Base-by-base conservation (phyloP, 2,797 vertebrate species). In the Myotis daubentonii region DNA sequence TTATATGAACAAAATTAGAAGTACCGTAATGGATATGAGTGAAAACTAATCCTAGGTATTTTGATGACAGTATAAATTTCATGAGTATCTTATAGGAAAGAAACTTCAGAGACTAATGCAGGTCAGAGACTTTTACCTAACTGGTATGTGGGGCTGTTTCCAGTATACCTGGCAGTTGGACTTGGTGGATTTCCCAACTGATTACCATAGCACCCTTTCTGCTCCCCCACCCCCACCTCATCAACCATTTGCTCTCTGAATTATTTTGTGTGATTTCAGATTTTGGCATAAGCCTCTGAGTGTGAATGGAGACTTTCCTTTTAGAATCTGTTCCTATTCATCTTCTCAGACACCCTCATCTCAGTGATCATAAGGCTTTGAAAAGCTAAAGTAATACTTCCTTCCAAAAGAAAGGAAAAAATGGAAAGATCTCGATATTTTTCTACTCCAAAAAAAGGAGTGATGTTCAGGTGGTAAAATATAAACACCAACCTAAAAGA, bases 1-100 rank as follows among this genome's bases (percentile, higher is more conserved):
- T 83, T 79, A 83, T 62, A 65, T 30, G 66, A 87, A 70, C 53
- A 74, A 53, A 80, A 87, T 87, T 38, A 36, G 86, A 93, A 80
- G 49, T 87, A 49, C 22, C 28, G 72, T 85, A 78, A 81, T 91
- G 86, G 36, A 41, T 94, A 82, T 93, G 80, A 41, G 68, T 87
- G 84, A 87, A 93, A 95, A 78, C 22, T 17, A 79, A 79, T 85
- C 74, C 85, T 47, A 38, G 72, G 15, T 87, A 70, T 60, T 96
- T 95, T 79, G 28, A 75, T 89, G 65, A 38, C 55, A 82, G 36
- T 84, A 28, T 89, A 74, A 17, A 87, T 92, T 94, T 95, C 68
- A 90, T 88, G 70, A 53, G 53, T 66, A 25, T 82, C 15, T 75
- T 87, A 79, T 15, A 87, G 74, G 55, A 82, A 87, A 74, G 60